phyloP scores from a whole-genome alignment of 2,888 invertebrate species.

The Philopedon plagiatum region DNA sequence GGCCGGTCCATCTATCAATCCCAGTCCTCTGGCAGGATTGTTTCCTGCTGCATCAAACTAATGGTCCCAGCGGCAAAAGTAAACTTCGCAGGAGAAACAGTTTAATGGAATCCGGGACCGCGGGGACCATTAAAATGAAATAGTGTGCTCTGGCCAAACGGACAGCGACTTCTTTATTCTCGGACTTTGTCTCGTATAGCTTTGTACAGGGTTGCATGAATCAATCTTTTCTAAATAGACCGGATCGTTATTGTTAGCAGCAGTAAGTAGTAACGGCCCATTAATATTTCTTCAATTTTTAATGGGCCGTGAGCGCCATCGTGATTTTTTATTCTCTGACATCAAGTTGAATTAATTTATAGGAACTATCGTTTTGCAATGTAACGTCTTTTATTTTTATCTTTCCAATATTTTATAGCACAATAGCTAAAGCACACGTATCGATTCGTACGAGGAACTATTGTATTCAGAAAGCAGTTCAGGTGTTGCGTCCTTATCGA shows the following conservation, averaged over 20 bases:
- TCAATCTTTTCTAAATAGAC: slow-evolving; percentile 65
- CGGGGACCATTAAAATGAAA: slow-evolving; percentile 74
- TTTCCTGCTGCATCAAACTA: slow-evolving; percentile 70
- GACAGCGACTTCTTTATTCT: slow-evolving; percentile 54
- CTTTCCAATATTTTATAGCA: slow-evolving; percentile 61
- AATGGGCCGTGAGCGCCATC: background rate
- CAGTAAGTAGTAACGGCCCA: slow-evolving; percentile 58
- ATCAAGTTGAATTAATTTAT: background rate
- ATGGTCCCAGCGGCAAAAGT: slow-evolving; percentile 70
- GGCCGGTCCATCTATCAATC: slow-evolving; percentile 66
- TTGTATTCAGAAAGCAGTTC: slow-evolving; percentile 46
- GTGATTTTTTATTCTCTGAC: background rate
- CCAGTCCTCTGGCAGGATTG: slow-evolving; percentile 68
- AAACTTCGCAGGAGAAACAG: slow-evolving; percentile 71
- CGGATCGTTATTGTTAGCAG: slow-evolving; percentile 66
- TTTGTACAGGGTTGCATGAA: slow-evolving; percentile 56
- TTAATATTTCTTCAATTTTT: slow-evolving; percentile 56
- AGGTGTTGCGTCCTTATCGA: slow-evolving; percentile 56
- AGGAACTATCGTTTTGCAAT: background rate
- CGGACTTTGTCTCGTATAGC: slow-evolving; percentile 44
- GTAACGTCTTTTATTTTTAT: slow-evolving; percentile 4
- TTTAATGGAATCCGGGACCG: slow-evolving; percentile 74
- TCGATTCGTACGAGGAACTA: slow-evolving; percentile 54
- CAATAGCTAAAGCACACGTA: slow-evolving; percentile 57
- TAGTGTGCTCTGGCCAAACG: slow-evolving; percentile 66